Conservation (phyloP, 2,888 invertebrate genomes). For the Zootermopsis nevadensis region DNA sequence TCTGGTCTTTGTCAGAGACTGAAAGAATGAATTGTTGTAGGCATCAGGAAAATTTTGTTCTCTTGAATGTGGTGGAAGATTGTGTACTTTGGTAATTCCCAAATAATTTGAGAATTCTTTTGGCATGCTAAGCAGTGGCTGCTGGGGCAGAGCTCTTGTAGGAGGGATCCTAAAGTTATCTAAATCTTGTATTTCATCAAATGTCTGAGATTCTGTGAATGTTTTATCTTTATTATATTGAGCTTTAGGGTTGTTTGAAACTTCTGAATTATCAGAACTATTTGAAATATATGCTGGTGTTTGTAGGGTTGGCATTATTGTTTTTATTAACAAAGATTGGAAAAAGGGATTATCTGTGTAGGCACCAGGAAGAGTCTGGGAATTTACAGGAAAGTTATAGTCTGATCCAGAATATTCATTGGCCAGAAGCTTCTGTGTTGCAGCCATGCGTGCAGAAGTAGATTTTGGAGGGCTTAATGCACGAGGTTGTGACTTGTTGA, state of each 20-base stretch:
- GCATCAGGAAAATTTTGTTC: background rate
- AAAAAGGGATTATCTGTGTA: conserved; percentile 9
- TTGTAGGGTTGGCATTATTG: too few species aligned
- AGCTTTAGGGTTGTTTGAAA: too few species aligned
- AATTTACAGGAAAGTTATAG: too few species aligned
- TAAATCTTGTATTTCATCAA: background rate
- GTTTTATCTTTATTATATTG: too few species aligned
- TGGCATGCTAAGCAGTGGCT: background rate
- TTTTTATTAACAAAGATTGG: background rate
- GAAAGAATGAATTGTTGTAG: background rate
- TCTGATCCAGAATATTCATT: too few species aligned
- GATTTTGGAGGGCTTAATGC: too few species aligned
- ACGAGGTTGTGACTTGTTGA: too few species aligned
- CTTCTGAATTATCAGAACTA: too few species aligned
- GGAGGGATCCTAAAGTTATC: background rate
- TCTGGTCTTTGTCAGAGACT: background rate
- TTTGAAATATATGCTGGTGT: too few species aligned
- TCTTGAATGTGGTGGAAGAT: background rate
- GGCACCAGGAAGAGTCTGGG: background rate
- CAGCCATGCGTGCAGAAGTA: too few species aligned
- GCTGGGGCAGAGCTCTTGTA: background rate
- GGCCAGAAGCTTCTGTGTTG: too few species aligned
- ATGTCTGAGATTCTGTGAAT: background rate
- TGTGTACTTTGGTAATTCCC: background rate
- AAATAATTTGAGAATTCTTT: background rate